Evolutionary conservation across 2,888 invertebrate genomes (phyloP), one percentile per base, ranked within the genome.

Genomic region (Hesperia comma): DNA sequence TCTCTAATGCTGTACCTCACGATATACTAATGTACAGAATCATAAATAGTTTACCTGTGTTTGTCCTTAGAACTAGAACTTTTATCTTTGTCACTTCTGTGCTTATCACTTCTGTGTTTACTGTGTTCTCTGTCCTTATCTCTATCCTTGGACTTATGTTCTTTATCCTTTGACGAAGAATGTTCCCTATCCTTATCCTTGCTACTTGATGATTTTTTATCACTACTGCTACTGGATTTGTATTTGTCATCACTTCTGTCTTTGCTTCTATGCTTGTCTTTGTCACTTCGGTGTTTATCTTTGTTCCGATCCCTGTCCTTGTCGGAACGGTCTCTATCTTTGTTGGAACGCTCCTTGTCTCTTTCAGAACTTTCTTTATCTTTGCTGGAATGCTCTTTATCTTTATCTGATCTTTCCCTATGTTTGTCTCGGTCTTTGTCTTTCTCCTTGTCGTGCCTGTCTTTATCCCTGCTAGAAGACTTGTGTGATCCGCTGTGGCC

Each of bases 401-500:
- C 79, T 56, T 73, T 84, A 70, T 72, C 71, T 40, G 72, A 72
- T 15, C 85, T 74, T 80, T 84, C 61, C 78, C 78, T 84, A 66
- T 79, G 77, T 68, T 79, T 83, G 21, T 81, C 81, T 26, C 71
- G 74, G 53, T 76, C 77, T 54, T 71, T 75, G 77, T 90, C 78
- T 49, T 19, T 49, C 2, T 84, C 61, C 84, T 57, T 68, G 15
- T 62, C 85, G 71, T 79, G 93, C 17, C 93, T 91, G 46, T 94
- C 93, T 75, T 88, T 93, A 75, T 93, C 93, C 75, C 91, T 93
- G 74, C 85, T 90, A 17, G 92, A 92, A 37, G 93, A 93, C 72
- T 93, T 93, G 73, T 93, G 93, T 68, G 90, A 94, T 68, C 94
- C 93, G 69, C 93, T 92, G 72, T 93, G 94, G 76, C 89, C 93